Evolutionary conservation across 2,113 vertebrate species (phyloP).

Genomic region (Lonchura striata): DNA sequence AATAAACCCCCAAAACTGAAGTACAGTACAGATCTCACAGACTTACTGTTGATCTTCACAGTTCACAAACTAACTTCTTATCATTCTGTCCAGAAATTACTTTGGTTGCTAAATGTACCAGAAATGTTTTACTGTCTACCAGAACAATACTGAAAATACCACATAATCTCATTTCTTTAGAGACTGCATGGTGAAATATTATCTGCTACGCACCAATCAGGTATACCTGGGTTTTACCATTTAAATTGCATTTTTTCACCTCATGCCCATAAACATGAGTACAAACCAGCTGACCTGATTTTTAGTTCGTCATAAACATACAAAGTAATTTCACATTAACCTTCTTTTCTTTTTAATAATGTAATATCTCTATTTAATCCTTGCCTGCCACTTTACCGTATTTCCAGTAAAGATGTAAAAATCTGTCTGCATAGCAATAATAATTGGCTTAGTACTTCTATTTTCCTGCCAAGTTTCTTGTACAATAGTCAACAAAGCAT

Average conservation of each 20-base stretch:
- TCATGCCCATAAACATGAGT: neutral
- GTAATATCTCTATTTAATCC: neutral
- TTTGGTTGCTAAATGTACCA: neutral
- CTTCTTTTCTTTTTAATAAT: neutral
- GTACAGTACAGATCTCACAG: neutral
- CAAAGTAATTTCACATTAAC: neutral
- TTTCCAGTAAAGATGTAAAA: neutral
- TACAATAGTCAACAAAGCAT: neutral
- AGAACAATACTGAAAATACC: neutral
- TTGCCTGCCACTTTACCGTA: rapidly evolving
- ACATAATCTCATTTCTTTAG: neutral
- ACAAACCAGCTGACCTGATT: neutral
- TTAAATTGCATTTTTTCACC: neutral
- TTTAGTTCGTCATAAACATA: neutral
- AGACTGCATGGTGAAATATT: neutral
- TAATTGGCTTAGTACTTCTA: neutral
- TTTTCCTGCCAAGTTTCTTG: neutral
- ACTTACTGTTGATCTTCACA: neutral
- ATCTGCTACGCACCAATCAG: neutral
- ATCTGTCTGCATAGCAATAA: neutral
- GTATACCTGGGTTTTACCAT: neutral
- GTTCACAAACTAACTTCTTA: neutral
- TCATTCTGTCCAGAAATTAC: neutral
- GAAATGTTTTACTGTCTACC: neutral
- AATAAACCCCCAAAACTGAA: neutral